phyloP scores from a whole-genome alignment of 1,140 invertebrate species.

The Aleiodes sp. region DNA sequence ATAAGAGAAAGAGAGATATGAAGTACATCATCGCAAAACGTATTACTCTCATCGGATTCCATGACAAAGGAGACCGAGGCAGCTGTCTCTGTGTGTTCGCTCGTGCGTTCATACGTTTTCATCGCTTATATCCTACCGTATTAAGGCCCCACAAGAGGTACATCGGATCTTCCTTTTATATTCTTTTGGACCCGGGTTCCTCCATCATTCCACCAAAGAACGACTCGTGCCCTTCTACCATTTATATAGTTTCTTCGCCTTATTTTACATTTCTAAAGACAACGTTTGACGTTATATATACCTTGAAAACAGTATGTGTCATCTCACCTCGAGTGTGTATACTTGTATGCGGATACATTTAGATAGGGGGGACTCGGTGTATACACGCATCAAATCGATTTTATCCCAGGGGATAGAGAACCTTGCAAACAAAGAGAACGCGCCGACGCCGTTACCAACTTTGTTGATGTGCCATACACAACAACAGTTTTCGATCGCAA shows the following conservation, averaged over 20 bases:
- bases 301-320: neutral
- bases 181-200: too few species aligned
- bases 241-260: neutral
- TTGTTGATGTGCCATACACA: neutral
- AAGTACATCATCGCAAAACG: neutral
- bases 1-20: neutral
- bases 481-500: neutral
- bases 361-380: neutral
- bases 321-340: slow-evolving; percentile 1
- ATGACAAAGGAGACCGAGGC: slow-evolving; percentile 26
- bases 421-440: slow-evolving; percentile 6
- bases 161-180: neutral
- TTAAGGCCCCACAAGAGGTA: neutral
- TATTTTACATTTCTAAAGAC: neutral
- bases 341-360: neutral
- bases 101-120: slow-evolving; percentile 19
- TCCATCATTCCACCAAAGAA: neutral
- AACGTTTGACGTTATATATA: neutral
- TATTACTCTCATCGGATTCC: neutral
- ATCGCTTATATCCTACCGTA: neutral
- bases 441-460: slow-evolving; percentile 11
- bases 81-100: slow-evolving; percentile 19
- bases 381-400: slow-evolving; percentile 19
- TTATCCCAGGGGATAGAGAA: slow-evolving; percentile 11
- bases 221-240: neutral